Evolutionary conservation across 1,140 invertebrate species (phyloP).

Genomic region (Ylistrum balloti): DNA sequence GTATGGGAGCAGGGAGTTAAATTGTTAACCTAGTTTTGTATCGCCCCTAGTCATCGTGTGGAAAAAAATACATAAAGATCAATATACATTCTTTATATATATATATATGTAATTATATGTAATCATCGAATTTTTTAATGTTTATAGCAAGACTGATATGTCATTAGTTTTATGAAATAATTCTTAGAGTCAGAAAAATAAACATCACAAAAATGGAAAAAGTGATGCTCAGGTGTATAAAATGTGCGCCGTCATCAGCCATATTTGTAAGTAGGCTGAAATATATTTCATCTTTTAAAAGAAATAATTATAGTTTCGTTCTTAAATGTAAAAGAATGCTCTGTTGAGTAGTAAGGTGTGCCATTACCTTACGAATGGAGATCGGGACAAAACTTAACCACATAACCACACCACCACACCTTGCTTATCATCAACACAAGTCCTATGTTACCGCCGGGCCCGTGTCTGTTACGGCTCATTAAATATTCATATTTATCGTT

Average conservation of each 20-base stretch:
- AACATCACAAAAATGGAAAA: no score
- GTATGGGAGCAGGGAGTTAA: no score
- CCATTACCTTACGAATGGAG: not conserved
- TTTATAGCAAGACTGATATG: no score
- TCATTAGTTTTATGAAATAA: no score
- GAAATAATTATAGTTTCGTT: not conserved
- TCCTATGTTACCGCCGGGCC: slow-evolving; percentile 20
- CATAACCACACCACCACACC: not conserved
- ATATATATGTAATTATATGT: no score
- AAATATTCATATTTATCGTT: slow-evolving; percentile 18
- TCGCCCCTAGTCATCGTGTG: no score
- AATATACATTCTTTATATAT: no score
- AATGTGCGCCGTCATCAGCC: not conserved
- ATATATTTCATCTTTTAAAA: not conserved
- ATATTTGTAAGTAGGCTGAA: not conserved
- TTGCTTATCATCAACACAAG: not conserved
- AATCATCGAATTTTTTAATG: no score
- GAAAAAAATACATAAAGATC: no score
- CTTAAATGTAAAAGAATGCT: not conserved
- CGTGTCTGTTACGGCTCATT: not conserved
- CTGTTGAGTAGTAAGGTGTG: not conserved
- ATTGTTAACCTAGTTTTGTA: no score
- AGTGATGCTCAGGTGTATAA: no score
- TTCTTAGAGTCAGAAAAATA: no score
- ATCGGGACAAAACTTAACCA: not conserved